A percentile compares a stretch with the other conserved stretches of the same genome.
Evolutionary conservation across 2,113 vertebrate species (phyloP).

Genomic region (Mixornis gularis): DNA sequence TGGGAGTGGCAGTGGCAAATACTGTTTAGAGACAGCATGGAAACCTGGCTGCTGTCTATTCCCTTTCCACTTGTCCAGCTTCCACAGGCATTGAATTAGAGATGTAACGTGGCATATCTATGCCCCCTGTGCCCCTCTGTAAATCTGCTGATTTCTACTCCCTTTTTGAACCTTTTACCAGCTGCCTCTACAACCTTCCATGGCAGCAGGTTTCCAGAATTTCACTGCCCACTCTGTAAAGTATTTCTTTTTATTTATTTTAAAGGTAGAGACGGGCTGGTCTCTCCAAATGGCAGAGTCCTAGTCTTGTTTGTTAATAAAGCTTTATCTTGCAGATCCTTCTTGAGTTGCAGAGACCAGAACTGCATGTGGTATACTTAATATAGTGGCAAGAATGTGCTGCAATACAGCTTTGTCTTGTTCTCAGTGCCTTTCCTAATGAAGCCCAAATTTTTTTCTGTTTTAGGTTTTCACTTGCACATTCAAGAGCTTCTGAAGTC

Average conservation of each 20-base stretch:
- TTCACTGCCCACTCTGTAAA: not conserved
- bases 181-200: not conserved
- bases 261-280: not conserved
- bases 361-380: not conserved
- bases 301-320: not conserved
- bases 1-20: not conserved
- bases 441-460: not conserved
- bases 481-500: not conserved
- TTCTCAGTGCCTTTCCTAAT: not conserved
- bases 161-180: not conserved
- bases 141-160: not conserved
- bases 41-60: not conserved
- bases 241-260: not conserved
- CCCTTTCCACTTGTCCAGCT: not conserved
- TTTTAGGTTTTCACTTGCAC: not conserved
- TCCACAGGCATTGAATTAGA: not conserved
- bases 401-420: not conserved
- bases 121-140: not conserved
- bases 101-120: not conserved
- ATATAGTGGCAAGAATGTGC: not conserved
- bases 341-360: not conserved
- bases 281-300: not conserved
- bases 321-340: not conserved
- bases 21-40: not conserved
- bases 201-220: not conserved